A percentile compares a stretch with the other conserved stretches of the same genome.
Evolutionary conservation across 2,113 vertebrate genomes (phyloP).

Genomic region (Kryptolebias marmoratus): DNA sequence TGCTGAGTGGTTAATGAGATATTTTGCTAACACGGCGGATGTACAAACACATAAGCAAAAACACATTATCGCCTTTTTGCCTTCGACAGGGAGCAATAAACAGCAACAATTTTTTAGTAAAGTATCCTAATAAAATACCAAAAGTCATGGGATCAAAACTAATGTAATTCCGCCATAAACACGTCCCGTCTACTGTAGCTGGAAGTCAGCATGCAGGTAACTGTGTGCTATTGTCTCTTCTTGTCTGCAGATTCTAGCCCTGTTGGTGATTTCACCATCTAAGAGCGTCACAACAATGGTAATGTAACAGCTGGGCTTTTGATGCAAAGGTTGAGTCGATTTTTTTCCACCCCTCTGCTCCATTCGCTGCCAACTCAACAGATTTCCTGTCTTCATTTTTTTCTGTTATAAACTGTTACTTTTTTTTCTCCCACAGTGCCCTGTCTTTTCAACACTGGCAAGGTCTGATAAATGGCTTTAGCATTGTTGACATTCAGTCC

Average conservation of each 20-base stretch:
- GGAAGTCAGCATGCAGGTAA: constrained; percentile 11
- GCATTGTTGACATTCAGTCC: constrained; percentile 58
- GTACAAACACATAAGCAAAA: too few species aligned
- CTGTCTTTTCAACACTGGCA: constrained; percentile 38
- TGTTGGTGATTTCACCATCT: constrained; percentile 61
- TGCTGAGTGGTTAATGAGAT: too few species aligned
- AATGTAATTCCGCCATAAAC: constrained; percentile 20
- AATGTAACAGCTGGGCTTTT: constrained; percentile 76
- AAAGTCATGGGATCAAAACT: neutral
- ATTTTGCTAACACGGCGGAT: too few species aligned
- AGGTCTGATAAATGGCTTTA: constrained; percentile 57
- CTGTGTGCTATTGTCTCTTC: constrained; percentile 13
- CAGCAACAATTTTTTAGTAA: neutral
- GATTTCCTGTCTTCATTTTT: constrained; percentile 49
- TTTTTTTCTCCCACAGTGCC: constrained; percentile 36
- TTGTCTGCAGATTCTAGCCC: constrained; percentile 29
- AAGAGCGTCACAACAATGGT: constrained; percentile 56
- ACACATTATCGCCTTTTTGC: too few species aligned
- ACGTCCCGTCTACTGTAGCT: neutral
- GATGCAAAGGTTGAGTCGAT: constrained; percentile 75
- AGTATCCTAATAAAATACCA: neutral
- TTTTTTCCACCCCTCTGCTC: constrained; percentile 72
- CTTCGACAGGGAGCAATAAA: too few species aligned
- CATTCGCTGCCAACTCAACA: constrained; percentile 64
- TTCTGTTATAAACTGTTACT: constrained; percentile 53